Percentiles rank a stretch among this genome's conserved stretches.
phyloP scores from a whole-genome alignment of 30 jellyfish, hydroid and myxozoan genomes.

The Sanderia malayensis region DNA sequence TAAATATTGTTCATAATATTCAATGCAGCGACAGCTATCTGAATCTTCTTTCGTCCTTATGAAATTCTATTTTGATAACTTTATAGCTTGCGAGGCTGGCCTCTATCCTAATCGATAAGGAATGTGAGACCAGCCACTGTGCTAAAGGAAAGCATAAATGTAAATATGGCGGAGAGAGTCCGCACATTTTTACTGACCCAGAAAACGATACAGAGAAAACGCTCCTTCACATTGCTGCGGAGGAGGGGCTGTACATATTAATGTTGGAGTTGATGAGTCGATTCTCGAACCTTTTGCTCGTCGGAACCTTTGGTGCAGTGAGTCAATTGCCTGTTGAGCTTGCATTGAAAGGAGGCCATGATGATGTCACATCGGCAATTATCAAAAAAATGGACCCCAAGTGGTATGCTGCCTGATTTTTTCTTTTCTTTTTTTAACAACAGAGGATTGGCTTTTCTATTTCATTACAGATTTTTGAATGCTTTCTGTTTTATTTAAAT shows the following conservation, averaged over 20 bases:
- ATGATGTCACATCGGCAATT: constrained; percentile 68
- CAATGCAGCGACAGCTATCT: too few relatives aligned
- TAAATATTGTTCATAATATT: too few relatives aligned
- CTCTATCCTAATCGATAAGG: constrained; percentile 23
- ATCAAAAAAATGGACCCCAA: constrained; percentile 55
- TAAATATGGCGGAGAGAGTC: constrained; percentile 18
- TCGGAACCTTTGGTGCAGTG: constrained; percentile 26
- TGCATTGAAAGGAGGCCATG: constrained; percentile 55
- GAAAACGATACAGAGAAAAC: constrained; percentile 33
- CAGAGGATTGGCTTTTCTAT: too few relatives aligned
- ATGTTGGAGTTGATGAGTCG: constrained; percentile 28
- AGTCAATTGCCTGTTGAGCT: constrained; percentile 53
- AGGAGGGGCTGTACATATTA: constrained; percentile 34
- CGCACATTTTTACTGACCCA: neutral
- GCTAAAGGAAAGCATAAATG: constrained; percentile 23
- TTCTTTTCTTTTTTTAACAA: too few relatives aligned
- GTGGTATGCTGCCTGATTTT: too few relatives aligned
- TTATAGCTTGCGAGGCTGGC: constrained; percentile 51
- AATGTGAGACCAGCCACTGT: constrained; percentile 7
- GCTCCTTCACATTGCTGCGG: constrained; percentile 83
- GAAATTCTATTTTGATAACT: too few relatives aligned
- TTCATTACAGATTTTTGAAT: too few relatives aligned
- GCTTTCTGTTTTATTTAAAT: too few relatives aligned
- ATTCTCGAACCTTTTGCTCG: constrained; percentile 54
- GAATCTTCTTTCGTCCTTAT: too few relatives aligned